A percentile compares a stretch with the other conserved stretches of the same genome.
Evolutionary conservation across 2,113 vertebrate species (phyloP).

Genomic region (Atherinomorus stipes): DNA sequence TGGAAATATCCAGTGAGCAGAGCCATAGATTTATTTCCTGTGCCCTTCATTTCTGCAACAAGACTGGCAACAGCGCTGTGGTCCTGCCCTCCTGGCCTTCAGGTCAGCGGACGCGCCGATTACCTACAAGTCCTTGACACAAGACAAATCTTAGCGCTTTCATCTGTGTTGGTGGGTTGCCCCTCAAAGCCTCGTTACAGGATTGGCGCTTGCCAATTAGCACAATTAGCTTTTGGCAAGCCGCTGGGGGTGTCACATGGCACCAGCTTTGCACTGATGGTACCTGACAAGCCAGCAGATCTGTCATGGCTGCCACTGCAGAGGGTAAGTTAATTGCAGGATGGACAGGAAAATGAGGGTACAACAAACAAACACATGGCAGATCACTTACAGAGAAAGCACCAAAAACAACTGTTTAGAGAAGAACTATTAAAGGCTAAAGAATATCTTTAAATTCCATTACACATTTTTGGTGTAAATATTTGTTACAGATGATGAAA

Average conservation of each 20-base stretch:
- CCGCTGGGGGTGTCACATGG: conserved; percentile 83
- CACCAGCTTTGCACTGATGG: conserved; percentile 84
- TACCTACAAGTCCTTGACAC: conserved; percentile 85
- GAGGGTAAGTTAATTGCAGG: conserved; percentile 37
- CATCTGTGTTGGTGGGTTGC: conserved; percentile 86
- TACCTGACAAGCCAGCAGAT: conserved; percentile 83
- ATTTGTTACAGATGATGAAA: neutral
- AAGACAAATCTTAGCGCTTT: conserved; percentile 86
- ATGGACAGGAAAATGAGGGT: conserved; percentile 30
- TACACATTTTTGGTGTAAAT: neutral
- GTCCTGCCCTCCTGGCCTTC: conserved; percentile 76
- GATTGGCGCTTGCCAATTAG: conserved; percentile 89
- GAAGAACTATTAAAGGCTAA: neutral
- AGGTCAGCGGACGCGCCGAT: conserved; percentile 86
- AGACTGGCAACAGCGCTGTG: conserved; percentile 51
- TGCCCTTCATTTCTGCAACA: conserved; percentile 34
- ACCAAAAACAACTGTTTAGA: neutral
- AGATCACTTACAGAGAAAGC: neutral
- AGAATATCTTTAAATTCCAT: neutral
- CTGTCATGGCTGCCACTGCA: conserved; percentile 66
- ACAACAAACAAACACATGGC: neutral
- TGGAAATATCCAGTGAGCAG: conserved; percentile 15
- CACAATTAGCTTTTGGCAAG: conserved; percentile 87
- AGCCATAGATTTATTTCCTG: conserved; percentile 19
- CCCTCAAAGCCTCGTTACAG: conserved; percentile 89